Conservation (phyloP, 1,140 invertebrate genomes). For the Cyphomyrmex costatus region DNA sequence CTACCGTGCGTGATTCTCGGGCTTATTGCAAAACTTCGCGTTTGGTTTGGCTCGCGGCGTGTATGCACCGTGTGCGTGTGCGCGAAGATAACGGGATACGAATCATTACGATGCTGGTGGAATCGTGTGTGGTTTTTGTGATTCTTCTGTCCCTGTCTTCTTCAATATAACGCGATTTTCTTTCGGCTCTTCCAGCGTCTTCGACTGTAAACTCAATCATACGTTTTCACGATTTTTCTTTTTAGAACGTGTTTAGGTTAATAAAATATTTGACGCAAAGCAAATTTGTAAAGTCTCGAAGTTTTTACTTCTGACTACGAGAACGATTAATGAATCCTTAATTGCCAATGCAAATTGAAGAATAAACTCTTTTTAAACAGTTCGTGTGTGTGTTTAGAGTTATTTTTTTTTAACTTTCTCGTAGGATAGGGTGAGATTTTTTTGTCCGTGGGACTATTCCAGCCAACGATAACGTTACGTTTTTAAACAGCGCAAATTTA, state of each 20-base stretch:
- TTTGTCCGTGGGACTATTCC: too few relatives aligned
- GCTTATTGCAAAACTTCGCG: constrained; percentile 45
- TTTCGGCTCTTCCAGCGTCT: background rate
- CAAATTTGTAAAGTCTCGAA: background rate
- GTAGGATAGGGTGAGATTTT: too few relatives aligned
- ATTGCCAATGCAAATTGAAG: background rate
- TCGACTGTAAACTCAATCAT: background rate
- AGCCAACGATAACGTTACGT: too few relatives aligned
- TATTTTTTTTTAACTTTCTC: background rate
- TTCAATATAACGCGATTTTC: constrained; percentile 14
- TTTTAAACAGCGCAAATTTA: too few relatives aligned
- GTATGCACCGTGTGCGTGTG: constrained; percentile 24
- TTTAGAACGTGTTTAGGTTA: background rate
- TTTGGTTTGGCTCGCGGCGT: constrained; percentile 48
- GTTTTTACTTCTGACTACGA: background rate
- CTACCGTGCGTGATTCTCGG: constrained; percentile 19
- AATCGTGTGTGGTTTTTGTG: constrained; percentile 5
- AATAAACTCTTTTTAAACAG: background rate
- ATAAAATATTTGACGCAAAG: background rate
- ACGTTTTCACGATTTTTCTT: background rate
- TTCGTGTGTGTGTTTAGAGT: background rate
- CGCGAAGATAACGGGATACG: constrained; percentile 48
- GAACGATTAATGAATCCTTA: background rate
- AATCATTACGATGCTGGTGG: constrained; percentile 27
- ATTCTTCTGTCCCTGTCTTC: background rate